Conservation (phyloP, 2,888 invertebrate species). For the Aleiodes alternator region DNA sequence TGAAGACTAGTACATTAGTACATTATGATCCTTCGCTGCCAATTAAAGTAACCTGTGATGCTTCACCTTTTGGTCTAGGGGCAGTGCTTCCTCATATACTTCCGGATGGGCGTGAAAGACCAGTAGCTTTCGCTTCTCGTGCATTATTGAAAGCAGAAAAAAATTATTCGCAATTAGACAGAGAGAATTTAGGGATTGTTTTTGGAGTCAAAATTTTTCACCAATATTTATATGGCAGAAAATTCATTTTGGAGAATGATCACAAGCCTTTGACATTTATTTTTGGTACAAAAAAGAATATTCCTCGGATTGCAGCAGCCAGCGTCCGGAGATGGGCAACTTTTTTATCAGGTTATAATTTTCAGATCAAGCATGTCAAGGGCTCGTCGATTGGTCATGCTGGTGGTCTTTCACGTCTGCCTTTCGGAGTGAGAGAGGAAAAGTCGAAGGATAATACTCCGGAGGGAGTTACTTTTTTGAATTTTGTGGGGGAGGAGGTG, state of each 20-base stretch:
- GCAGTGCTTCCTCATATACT: slow-evolving; percentile 37
- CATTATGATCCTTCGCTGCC: slow-evolving; percentile 25
- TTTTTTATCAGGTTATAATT: slow-evolving; percentile 52
- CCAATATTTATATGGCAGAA: slow-evolving; percentile 56
- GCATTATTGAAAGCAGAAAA: background rate
- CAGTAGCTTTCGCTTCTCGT: slow-evolving; percentile 31
- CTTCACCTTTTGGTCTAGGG: slow-evolving; percentile 39
- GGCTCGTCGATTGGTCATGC: background rate
- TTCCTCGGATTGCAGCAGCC: slow-evolving; percentile 58
- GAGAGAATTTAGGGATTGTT: slow-evolving; percentile 30
- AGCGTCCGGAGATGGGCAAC: slow-evolving; percentile 61
- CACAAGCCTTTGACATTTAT: slow-evolving; percentile 66
- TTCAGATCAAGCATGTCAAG: slow-evolving; percentile 38
- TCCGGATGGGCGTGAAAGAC: slow-evolving; percentile 20
- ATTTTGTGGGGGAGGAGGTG: no score
- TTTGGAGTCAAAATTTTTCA: slow-evolving; percentile 56
- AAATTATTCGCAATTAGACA: background rate
- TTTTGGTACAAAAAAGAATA: slow-evolving; percentile 49
- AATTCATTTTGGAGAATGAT: slow-evolving; percentile 65
- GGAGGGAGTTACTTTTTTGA: no score
- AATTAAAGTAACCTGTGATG: slow-evolving; percentile 35
- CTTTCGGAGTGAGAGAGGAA: no score
- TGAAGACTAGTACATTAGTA: slow-evolving; percentile 25
- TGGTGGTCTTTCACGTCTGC: no score
- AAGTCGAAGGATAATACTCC: no score